These are phyloP conservation scores for Gallinago stenura DNA, from an alignment of 2,797 vertebrate species.

Conservation along the genomic window DNA sequence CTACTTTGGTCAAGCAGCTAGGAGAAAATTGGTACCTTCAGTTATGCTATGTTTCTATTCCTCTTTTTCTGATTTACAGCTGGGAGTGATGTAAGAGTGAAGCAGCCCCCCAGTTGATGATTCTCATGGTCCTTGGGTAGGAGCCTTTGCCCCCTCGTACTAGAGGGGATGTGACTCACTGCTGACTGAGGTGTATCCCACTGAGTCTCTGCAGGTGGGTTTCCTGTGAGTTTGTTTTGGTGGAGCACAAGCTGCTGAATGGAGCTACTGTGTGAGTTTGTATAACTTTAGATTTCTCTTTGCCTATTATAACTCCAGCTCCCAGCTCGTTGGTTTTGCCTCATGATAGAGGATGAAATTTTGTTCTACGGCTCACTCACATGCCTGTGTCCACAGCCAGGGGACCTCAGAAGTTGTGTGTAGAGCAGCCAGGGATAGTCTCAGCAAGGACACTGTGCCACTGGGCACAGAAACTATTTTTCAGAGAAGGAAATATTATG, in stretches of 20 bases:
- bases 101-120: not conserved
- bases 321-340: not conserved
- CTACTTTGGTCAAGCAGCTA: not conserved
- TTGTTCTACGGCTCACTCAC: not conserved
- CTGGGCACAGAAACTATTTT: not conserved
- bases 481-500: not conserved
- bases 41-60: not conserved
- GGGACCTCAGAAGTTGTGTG: not conserved
- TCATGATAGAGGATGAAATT: not conserved
- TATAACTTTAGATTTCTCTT: not conserved
- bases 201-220: not conserved
- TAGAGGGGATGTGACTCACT: not conserved
- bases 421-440: not conserved
- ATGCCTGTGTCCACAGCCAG: fast-evolving
- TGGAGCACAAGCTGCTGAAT: not conserved
- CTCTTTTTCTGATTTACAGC: not conserved
- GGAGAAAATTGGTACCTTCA: not conserved
- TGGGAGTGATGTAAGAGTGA: not conserved
- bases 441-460: not conserved
- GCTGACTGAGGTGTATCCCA: not conserved
- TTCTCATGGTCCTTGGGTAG: not conserved
- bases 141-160: not conserved
- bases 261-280: not conserved
- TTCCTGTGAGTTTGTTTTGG: not conserved
- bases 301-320: not conserved